These are phyloP conservation scores for Drosophila punjabiensis DNA, from an alignment of 1,140 invertebrate species.

Conservation along the genomic window DNA sequence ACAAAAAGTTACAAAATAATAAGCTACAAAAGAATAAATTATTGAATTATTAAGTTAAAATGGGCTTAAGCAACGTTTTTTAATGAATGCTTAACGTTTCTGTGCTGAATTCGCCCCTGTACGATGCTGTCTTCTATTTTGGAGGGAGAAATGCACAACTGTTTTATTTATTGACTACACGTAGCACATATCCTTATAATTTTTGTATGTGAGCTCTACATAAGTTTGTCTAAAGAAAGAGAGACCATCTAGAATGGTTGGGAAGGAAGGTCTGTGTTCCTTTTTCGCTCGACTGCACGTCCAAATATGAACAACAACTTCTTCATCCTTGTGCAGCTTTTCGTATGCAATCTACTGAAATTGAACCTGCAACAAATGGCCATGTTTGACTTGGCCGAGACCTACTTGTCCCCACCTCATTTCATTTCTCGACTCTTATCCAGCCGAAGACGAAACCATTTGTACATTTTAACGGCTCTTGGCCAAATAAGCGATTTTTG, in stretches of 20 bases:
- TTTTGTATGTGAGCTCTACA: slow-evolving; percentile 72
- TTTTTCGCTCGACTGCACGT: slow-evolving; percentile 76
- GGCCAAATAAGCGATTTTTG: slow-evolving; percentile 82
- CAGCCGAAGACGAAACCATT: slow-evolving; percentile 39
- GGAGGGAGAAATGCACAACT: slow-evolving; percentile 59
- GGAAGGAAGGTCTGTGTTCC: slow-evolving; percentile 51
- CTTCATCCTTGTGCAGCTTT: slow-evolving; percentile 51
- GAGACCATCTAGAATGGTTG: slow-evolving; percentile 18
- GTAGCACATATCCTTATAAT: slow-evolving; percentile 80
- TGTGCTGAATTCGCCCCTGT: slow-evolving; percentile 9
- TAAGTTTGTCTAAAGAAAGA: slow-evolving; percentile 52
- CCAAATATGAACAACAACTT: slow-evolving; percentile 80
- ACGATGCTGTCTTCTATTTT: slow-evolving; percentile 7
- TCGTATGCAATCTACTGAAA: slow-evolving; percentile 78
- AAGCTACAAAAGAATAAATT: too few relatives aligned
- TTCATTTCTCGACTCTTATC: slow-evolving; percentile 13
- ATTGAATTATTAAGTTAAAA: background rate
- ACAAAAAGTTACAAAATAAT: too few relatives aligned
- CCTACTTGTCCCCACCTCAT: slow-evolving; percentile 31
- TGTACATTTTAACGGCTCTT: slow-evolving; percentile 78
- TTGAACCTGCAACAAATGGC: slow-evolving; percentile 81
- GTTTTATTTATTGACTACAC: slow-evolving; percentile 83
- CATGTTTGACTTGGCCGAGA: slow-evolving; percentile 76
- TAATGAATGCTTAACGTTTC: background rate
- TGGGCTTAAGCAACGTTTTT: background rate